Conservation (phyloP, 2,888 invertebrate genomes). For the Eilema depressum region DNA sequence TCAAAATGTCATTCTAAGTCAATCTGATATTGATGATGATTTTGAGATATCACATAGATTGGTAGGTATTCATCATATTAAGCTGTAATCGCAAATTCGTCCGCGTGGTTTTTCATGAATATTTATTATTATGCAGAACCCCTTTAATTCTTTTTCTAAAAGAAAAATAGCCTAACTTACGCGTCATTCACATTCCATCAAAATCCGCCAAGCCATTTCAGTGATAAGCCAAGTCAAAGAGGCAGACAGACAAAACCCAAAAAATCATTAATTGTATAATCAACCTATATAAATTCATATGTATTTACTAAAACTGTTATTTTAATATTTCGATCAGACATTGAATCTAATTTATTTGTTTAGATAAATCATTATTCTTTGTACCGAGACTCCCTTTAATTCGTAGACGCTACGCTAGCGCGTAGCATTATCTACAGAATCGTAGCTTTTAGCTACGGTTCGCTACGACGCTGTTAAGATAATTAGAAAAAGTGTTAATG, state of each 20-base stretch:
- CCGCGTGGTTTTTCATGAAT: too few relatives aligned
- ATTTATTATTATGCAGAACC: too few relatives aligned
- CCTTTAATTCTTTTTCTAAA: too few relatives aligned
- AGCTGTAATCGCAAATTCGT: too few relatives aligned
- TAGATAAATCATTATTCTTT: background rate
- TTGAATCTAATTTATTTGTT: background rate
- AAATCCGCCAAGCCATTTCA: too few relatives aligned
- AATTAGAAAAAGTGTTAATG: background rate
- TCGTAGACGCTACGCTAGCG: background rate
- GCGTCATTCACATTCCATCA: too few relatives aligned
- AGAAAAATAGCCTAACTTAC: too few relatives aligned
- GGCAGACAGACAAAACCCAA: background rate
- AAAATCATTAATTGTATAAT: background rate
- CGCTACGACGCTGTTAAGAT: background rate
- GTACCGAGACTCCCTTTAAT: background rate
- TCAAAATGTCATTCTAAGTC: too few relatives aligned
- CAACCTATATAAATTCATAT: background rate
- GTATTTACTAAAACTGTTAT: background rate
- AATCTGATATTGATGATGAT: too few relatives aligned
- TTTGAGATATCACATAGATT: too few relatives aligned
- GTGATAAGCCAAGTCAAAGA: background rate
- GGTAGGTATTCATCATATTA: too few relatives aligned
- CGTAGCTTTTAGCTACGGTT: background rate
- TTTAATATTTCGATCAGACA: background rate
- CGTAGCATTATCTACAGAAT: background rate